phyloP scores from a whole-genome alignment of 2,797 vertebrate genomes.

The Spinus pinus region DNA sequence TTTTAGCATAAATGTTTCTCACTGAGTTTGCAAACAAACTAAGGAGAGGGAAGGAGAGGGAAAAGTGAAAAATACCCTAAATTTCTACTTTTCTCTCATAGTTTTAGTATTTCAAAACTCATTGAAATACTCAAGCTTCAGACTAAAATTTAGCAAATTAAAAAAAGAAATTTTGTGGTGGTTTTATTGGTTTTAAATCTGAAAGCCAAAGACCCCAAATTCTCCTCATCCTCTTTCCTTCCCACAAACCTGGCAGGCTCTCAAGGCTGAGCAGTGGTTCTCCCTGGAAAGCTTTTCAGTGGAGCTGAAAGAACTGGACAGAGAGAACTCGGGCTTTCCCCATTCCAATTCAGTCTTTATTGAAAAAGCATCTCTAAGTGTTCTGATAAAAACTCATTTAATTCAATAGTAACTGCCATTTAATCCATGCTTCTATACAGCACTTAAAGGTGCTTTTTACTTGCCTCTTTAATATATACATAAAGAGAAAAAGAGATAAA shows the following conservation, averaged over 20 bases:
- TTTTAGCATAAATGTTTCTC: neutral
- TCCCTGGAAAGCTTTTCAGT: neutral
- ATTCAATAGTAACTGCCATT: neutral
- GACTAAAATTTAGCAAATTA: neutral
- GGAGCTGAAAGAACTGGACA: neutral
- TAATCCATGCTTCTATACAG: neutral
- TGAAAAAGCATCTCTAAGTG: neutral
- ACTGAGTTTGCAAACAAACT: neutral
- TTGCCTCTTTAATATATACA: neutral
- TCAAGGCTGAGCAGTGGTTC: neutral
- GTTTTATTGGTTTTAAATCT: neutral
- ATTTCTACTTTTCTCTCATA: neutral
- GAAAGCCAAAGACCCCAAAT: neutral
- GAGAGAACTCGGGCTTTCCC: neutral
- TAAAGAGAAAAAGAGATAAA: neutral
- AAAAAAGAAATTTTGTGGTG: neutral
- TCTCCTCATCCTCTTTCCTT: neutral
- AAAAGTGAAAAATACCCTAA: neutral
- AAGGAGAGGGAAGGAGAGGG: neutral
- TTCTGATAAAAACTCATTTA: neutral
- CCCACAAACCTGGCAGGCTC: neutral
- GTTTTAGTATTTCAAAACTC: neutral
- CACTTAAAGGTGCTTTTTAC: neutral
- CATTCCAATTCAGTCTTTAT: neutral
- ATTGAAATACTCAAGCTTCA: neutral